Evolutionary conservation across 2,797 vertebrate species (phyloP), one percentile per base, ranked within the genome.

Genomic region (Megalops cyprinoides): DNA sequence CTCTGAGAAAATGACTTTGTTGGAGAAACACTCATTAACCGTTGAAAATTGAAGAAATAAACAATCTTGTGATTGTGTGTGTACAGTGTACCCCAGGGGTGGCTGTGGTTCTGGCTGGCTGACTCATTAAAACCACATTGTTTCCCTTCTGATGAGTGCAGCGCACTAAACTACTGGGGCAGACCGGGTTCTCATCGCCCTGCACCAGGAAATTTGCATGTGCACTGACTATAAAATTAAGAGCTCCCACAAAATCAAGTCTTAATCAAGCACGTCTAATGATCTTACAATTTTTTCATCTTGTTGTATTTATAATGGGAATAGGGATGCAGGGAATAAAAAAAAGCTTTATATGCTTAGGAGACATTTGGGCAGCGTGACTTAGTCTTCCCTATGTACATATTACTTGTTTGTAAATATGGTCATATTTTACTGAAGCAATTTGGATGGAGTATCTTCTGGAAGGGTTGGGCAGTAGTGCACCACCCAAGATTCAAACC

Each of bases 141-240:
- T 25, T 77, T 51, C 48, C 42, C 49, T 77, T 73, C 78, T 84
- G 83, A 84, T 84, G 84, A 84, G 77, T 81, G 56, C 56, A 10
- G 53, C 80, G 79, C 77, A 84, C 78, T 79, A 84, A 82, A 85
- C 76, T 56, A 60, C 82, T 37, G 56, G 85, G 78, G 82, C 79
- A 56, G 81, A 81, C 75, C 77, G 48, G 79, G 71, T 82, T 82
- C 77, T 71, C 80, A 78, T 58, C 42, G 53, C 71, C 81, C 84
- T 79, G 84, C 82, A 84, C 80, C 34, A 84, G 78, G 87, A 88
- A 88, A 88, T 91, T 90, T 90, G 86, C 87, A 89, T 89, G 90
- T 86, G 89, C 90, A 92, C 85, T 87, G 87, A 90, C 85, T 92
- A 90, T 92, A 91, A 91, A 92, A 94, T 91, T 91, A 83, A 86